phyloP scores from a whole-genome alignment of 2,797 vertebrate species.

The Intellagama lesueurii region DNA sequence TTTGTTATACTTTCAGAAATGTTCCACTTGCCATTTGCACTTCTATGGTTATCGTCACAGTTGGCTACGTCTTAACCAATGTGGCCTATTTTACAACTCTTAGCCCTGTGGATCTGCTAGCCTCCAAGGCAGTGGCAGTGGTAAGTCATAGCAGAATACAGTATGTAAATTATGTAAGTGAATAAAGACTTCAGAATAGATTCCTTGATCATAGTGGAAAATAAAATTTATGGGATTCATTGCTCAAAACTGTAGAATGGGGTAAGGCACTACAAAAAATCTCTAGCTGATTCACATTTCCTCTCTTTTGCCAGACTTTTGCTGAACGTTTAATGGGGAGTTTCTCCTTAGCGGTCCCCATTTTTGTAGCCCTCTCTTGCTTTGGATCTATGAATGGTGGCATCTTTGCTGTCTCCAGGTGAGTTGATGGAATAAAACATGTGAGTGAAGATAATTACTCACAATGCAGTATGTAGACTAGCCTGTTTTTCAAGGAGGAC shows the following conservation, averaged over 20 bases:
- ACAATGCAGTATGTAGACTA: neutral
- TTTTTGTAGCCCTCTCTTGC: constrained; percentile 95
- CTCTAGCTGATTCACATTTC: constrained; percentile 39
- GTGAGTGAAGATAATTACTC: neutral
- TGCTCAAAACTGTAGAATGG: neutral
- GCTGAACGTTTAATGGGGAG: constrained; percentile 89
- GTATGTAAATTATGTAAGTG: constrained; percentile 21
- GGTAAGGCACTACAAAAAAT: neutral
- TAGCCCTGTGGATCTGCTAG: constrained; percentile 88
- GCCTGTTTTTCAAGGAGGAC: constrained; percentile 7
- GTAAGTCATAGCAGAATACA: constrained; percentile 81
- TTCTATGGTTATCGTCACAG: constrained; percentile 93
- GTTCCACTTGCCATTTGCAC: constrained; percentile 94
- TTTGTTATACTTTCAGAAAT: constrained; percentile 85
- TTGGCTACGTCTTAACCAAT: constrained; percentile 92
- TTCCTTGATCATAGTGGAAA: neutral
- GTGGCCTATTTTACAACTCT: constrained; percentile 96
- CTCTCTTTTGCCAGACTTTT: constrained; percentile 84
- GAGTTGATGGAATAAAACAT: constrained; percentile 54
- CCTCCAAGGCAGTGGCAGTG: constrained; percentile 92
- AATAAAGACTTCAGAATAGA: neutral
- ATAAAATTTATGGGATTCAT: neutral
- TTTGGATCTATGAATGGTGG: constrained; percentile 94
- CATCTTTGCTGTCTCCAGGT: constrained; percentile 93
- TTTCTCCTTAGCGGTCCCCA: constrained; percentile 89